Percentiles rank a stretch among this genome's conserved stretches.
These are phyloP conservation scores for Scaptomyza graminum DNA, from an alignment of 1,140 invertebrate genomes.

Conservation along the genomic window DNA sequence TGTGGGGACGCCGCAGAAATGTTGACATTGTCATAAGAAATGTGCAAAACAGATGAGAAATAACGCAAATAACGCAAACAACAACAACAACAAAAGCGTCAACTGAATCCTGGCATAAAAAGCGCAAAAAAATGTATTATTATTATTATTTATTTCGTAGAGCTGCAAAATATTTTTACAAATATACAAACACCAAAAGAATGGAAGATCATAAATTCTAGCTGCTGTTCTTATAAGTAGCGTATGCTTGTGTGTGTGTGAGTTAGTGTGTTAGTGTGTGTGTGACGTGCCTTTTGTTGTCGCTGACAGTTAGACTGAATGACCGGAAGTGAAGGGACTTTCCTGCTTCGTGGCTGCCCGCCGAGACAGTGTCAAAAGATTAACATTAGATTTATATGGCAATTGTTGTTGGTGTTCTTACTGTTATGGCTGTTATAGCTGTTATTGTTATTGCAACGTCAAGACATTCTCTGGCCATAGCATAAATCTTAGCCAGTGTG, in stretches of 20 bases:
- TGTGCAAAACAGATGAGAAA: conserved; percentile 48
- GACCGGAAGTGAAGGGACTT: conserved; percentile 59
- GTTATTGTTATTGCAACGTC: conserved; percentile 19
- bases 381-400: conserved; percentile 73
- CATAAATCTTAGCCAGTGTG: conserved; percentile 52
- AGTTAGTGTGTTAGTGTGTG: conserved; percentile 19
- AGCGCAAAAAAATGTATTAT: conserved; percentile 54
- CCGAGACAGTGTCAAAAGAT: conserved; percentile 75
- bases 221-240: conserved; percentile 9
- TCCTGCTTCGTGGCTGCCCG: conserved; percentile 50
- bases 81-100: conserved; percentile 33
- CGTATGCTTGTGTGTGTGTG: conserved; percentile 20
- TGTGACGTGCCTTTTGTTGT: conserved; percentile 60
- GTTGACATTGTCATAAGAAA: conserved; percentile 72
- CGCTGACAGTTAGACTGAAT: conserved; percentile 52
- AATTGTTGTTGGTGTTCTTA: conserved; percentile 34
- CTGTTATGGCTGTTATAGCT: conserved; percentile 13
- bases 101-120: conserved; percentile 49
- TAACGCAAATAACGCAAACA: neutral
- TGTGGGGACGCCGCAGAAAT: conserved; percentile 58
- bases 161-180: conserved; percentile 59
- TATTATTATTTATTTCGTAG: conserved; percentile 67
- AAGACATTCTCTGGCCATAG: conserved; percentile 31
- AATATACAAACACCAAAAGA: conserved; percentile 39
- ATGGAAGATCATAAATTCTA: conserved; percentile 66